Base-by-base conservation (phyloP, 1,140 invertebrate genomes). In the Coenobita brevimanus region DNA sequence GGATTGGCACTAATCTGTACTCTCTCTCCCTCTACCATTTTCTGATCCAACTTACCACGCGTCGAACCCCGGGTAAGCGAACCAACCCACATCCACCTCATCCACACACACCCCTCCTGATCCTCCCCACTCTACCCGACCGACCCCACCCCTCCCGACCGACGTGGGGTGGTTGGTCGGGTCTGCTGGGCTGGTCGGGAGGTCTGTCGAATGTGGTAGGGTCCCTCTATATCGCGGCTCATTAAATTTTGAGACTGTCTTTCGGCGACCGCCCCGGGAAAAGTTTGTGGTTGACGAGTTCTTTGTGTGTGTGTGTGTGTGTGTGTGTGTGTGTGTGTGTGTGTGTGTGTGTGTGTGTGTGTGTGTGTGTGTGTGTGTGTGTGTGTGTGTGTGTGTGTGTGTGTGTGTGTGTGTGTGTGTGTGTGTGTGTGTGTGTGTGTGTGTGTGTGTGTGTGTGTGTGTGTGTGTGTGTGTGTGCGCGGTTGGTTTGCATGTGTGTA, bases 1-100 rank as follows among this genome's bases (percentile, higher is more conserved):
- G 82, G 82, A 83, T 83, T 83, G 82, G 75, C 82, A 83, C 69
- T 83, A 83, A 83, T 73, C 67, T 54, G 64, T 69, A 50, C 64
- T 73, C 82, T 69, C 50, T 71, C 81, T 71, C 46, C 69, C 69
- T 38, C 17, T 75, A 30, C 36, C 82, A 71, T 83, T 83, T 75
- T 83, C 27, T 41, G 82, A 46, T 83, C 50, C 50, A 73, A 2
- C 54, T 60, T 43, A 33, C 43, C 8, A 4, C 6, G 13, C 64
- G 64, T 67, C 54, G n/a, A 10, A 10, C 10, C n/a, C n/a, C n/a
- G n/a, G n/a, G n/a, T 54, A 8, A 54, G 21, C 8, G 21, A 54
- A 54, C 50, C 50, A 21, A 21, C 50, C 50, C 50, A 54, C 50
- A 67, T 33, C 36, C 36, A 67, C 27, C 30, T 10, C n/a, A 33